These are phyloP conservation scores for Tarsius wallacei DNA, from an alignment of 2,797 vertebrate genomes.

Conservation along the genomic window DNA sequence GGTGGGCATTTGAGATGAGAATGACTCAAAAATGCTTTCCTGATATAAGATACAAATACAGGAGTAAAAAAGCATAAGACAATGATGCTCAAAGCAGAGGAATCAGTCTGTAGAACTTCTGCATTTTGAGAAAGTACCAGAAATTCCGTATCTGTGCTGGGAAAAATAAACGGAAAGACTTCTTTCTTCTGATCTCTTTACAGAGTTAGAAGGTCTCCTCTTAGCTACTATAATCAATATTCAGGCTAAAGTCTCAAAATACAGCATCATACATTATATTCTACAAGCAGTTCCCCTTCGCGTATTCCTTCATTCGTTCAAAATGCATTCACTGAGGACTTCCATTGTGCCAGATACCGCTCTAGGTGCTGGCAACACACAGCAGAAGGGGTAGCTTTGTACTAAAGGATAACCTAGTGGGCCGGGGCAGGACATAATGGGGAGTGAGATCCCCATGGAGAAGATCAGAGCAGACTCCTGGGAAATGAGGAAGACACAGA, in stretches of 20 bases:
- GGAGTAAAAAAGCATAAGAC: background rate
- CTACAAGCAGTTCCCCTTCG: background rate
- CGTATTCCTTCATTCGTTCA: background rate
- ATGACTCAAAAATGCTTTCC: background rate
- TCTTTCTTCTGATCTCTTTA: background rate
- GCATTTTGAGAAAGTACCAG: background rate
- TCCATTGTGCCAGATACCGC: background rate
- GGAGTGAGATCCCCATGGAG: accelerated
- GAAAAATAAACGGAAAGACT: background rate
- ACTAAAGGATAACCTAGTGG: background rate
- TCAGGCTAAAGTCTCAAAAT: background rate
- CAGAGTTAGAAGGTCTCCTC: background rate
- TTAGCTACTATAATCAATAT: background rate
- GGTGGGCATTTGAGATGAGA: background rate
- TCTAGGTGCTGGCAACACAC: background rate
- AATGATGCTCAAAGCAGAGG: background rate
- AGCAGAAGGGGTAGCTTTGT: background rate
- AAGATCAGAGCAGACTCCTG: background rate
- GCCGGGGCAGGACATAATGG: accelerated
- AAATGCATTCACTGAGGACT: background rate
- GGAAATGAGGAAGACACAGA: background rate
- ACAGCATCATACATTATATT: background rate
- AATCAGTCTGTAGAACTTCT: background rate
- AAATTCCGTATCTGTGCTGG: background rate
- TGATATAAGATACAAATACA: background rate